phyloP scores from a whole-genome alignment of 2,888 invertebrate genomes.

The Conomelus anceps region DNA sequence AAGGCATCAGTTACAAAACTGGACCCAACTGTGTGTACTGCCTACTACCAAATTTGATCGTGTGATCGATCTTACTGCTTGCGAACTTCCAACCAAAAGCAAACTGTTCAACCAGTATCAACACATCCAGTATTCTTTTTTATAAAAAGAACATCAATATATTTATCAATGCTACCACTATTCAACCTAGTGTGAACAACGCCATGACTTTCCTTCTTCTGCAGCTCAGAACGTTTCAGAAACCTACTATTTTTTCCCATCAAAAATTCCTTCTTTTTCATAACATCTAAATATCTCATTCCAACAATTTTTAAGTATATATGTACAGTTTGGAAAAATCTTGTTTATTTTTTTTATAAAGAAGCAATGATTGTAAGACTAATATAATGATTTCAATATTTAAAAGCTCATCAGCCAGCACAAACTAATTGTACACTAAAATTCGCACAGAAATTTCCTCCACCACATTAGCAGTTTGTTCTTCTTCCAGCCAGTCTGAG shows the following conservation, averaged over 20 bases:
- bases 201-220: neutral
- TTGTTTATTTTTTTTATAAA: too few species aligned
- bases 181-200: too few species aligned
- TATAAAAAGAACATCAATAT: neutral
- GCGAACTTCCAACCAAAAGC: neutral
- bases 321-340: too few species aligned
- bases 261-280: neutral
- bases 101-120: neutral
- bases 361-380: neutral
- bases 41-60: neutral
- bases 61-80: neutral
- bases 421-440: neutral
- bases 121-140: neutral
- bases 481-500: neutral
- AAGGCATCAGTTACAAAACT: neutral
- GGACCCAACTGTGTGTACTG: neutral
- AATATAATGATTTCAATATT: neutral
- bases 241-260: neutral
- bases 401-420: neutral
- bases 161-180: neutral
- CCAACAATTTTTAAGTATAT: too few species aligned
- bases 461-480: neutral
- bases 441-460: neutral
- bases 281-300: too few species aligned
- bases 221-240: neutral